Conservation (phyloP, 2,113 vertebrate species). For the Megaptera novaeangliae region DNA sequence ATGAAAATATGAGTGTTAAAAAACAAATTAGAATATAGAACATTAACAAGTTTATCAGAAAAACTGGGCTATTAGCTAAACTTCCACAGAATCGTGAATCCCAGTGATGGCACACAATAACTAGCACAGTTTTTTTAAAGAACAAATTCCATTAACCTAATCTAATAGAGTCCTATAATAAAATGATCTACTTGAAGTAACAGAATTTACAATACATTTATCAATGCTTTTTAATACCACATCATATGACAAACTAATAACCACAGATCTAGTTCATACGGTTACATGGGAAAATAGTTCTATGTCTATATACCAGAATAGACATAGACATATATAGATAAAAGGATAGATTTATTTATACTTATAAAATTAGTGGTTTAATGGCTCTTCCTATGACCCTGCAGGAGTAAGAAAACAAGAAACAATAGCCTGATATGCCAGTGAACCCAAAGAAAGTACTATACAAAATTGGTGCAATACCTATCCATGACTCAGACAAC, state of each 20-base stretch:
- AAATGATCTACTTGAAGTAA: background rate
- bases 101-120: background rate
- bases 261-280: background rate
- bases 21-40: constrained; percentile 3
- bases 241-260: background rate
- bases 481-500: background rate
- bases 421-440: background rate
- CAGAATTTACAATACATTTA: background rate
- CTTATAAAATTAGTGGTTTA: constrained; percentile 15
- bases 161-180: background rate
- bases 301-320: background rate
- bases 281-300: background rate
- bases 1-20: background rate
- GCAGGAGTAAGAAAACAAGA: constrained; percentile 26
- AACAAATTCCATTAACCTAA: background rate
- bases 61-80: background rate
- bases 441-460: background rate
- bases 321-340: background rate
- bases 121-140: background rate
- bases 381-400: background rate
- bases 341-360: background rate
- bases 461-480: background rate
- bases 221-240: background rate
- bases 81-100: background rate
- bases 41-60: constrained; percentile 1